phyloP scores from a whole-genome alignment of 2,113 vertebrate species.

The Myrmophylax atrothorax region DNA sequence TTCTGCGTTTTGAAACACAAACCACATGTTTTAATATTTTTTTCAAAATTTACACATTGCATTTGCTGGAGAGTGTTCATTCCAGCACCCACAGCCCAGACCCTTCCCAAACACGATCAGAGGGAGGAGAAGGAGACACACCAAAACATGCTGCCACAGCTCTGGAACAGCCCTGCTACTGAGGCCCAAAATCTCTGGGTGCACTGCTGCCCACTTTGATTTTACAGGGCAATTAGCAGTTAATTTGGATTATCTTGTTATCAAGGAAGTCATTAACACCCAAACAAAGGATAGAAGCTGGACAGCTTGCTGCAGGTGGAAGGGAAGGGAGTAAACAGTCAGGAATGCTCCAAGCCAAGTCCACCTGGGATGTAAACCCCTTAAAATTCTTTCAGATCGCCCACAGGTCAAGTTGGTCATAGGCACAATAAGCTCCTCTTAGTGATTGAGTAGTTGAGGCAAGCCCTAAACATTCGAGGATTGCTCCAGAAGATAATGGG shows the following conservation, averaged over 20 bases:
- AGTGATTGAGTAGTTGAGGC: not conserved
- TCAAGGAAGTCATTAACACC: slow-evolving; percentile 22
- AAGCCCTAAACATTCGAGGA: not conserved
- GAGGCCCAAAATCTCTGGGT: not conserved
- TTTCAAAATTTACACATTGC: slow-evolving; percentile 49
- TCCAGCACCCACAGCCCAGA: not conserved
- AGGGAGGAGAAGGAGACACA: not conserved
- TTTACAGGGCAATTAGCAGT: slow-evolving; percentile 29
- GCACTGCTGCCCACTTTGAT: not conserved
- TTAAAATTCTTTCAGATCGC: not conserved
- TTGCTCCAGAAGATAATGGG: not conserved
- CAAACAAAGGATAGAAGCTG: not conserved
- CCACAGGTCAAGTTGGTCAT: not conserved
- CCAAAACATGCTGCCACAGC: not conserved
- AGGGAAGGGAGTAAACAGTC: not conserved
- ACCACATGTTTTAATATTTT: slow-evolving; percentile 64
- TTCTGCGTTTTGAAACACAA: slow-evolving; percentile 58
- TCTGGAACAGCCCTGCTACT: not conserved
- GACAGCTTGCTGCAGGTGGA: not conserved
- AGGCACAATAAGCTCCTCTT: fast-evolving
- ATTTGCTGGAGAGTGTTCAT: slow-evolving; percentile 22
- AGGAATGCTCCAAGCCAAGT: not conserved
- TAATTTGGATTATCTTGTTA: slow-evolving; percentile 57
- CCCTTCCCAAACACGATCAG: not conserved
- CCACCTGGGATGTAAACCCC: not conserved